Evolutionary conservation across 2,113 vertebrate genomes (phyloP), one percentile per base, ranked within the genome.

Genomic region (Monopterus albus): DNA sequence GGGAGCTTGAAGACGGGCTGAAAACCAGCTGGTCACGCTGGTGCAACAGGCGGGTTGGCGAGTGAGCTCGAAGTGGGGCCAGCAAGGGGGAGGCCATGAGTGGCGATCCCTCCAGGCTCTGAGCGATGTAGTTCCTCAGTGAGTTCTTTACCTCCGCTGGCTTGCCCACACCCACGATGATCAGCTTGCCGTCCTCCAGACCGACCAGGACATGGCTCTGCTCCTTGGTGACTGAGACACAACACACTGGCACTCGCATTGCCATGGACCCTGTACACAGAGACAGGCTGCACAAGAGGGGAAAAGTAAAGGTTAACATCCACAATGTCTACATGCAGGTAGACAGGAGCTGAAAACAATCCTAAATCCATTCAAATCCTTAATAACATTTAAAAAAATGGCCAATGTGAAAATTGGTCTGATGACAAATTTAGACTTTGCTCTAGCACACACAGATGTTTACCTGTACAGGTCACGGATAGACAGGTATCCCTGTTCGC

Each of bases 121-220:
- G 87, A 81, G 93, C 94, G 89, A 96, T 91, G 91, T 95, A 94
- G 94, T 94, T 95, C 87, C 91, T 91, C 88, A 95, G 88, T 21
- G 91, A 95, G 85, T 89, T 90, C 91, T 95, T 98, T 96, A 99
- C 98, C 96, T 99, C 97, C 46, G 96, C 93, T 36, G 96, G 98
- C 81, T 96, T 96, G 66, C 98, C 98, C 89, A 97, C 96, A 74
- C 96, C 97, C 69, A 98, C 93, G 75, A 98, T 92, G 92, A 99
- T 99, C 92, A 99, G 92, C 90, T 98, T 98, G 84, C 98, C 98
- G 0, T 99, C 98, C 89, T 96, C 92, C 61, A 99, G 94, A 47
- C 98, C 98, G 76, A 97, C 95, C 60, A 99, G 94, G 64, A 96
- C 93, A 65, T 99, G 97, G 82, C 96, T 98, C 81, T 93, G 92